Conservation (phyloP, 1,140 invertebrate genomes). For the Solenopsis fugax region DNA sequence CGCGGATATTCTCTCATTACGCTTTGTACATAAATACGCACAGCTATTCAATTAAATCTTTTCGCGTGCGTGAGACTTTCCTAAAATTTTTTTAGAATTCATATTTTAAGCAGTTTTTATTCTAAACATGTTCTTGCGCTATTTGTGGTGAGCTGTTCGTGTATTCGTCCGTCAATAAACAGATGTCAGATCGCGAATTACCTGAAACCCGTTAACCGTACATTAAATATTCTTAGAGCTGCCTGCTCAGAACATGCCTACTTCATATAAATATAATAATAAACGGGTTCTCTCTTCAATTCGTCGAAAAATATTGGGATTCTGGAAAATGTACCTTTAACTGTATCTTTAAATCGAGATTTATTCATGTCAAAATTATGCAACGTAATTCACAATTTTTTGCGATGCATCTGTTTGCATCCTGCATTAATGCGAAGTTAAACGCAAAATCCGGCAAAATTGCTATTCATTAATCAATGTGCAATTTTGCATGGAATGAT, state of each 20-base stretch:
- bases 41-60: slow-evolving; percentile 1
- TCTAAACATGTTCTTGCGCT: slow-evolving; percentile 19
- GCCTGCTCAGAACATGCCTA: background rate
- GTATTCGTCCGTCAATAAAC: background rate
- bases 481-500: slow-evolving; percentile 33
- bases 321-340: slow-evolving; percentile 1
- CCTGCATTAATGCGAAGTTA: background rate
- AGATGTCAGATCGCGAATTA: slow-evolving; percentile 25
- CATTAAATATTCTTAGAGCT: slow-evolving; percentile 39
- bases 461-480: slow-evolving; percentile 58
- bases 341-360: background rate
- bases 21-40: background rate
- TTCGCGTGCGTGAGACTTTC: background rate
- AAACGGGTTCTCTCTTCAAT: background rate
- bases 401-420: background rate
- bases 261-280: slow-evolving; percentile 18
- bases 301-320: background rate
- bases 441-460: slow-evolving; percentile 35
- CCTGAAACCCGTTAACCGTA: background rate
- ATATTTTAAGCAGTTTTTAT: slow-evolving; percentile 9
- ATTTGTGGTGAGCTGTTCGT: background rate
- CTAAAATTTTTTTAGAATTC: background rate
- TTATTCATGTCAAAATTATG: slow-evolving; percentile 47
- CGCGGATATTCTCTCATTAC: slow-evolving; percentile 4
- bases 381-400: slow-evolving; percentile 39